Evolutionary conservation across 2,113 vertebrate genomes (phyloP).

Genomic region (Urocolius indicus): DNA sequence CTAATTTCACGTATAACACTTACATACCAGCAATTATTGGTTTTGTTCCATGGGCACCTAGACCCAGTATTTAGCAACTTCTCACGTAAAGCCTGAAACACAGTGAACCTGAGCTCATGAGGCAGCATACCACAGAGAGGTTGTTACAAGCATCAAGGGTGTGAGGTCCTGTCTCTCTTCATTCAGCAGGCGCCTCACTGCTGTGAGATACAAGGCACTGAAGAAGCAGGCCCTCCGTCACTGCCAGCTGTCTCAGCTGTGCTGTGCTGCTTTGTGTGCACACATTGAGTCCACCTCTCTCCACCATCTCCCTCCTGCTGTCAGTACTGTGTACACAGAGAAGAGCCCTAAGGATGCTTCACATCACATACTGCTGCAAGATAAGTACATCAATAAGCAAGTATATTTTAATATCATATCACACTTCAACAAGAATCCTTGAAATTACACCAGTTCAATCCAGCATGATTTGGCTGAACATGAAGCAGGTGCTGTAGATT

Average conservation of each 20-base stretch:
- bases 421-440: neutral
- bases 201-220: neutral
- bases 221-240: neutral
- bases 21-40: neutral
- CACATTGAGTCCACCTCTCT: neutral
- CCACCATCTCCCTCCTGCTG: neutral
- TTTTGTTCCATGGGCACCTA: neutral
- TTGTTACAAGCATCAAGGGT: neutral
- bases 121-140: neutral
- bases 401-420: neutral
- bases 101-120: neutral
- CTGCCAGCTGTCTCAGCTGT: neutral
- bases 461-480: neutral
- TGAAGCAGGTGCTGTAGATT: neutral
- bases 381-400: neutral
- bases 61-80: neutral
- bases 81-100: neutral
- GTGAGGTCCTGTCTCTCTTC: neutral
- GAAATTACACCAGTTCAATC: neutral
- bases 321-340: rapidly evolving
- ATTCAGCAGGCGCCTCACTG: neutral
- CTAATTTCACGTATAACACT: neutral
- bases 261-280: neutral
- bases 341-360: neutral
- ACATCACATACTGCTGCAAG: neutral